Conservation (phyloP, 1,140 invertebrate species). For the Pteromalus puparum region DNA sequence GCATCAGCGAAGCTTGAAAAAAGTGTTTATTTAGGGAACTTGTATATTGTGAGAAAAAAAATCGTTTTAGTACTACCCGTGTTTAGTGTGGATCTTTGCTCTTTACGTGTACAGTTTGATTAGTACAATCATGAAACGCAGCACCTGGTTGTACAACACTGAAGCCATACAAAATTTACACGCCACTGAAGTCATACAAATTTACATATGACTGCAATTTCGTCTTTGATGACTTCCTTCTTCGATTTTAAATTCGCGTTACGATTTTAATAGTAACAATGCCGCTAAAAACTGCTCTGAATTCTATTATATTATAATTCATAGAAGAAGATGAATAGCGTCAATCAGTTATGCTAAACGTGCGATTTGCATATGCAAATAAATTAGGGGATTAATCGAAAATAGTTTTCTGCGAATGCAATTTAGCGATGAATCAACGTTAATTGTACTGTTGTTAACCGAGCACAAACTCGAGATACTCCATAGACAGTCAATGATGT, state of each 20-base stretch:
- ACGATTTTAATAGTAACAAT: not conserved
- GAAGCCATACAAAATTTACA: not conserved
- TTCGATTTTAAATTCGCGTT: not conserved
- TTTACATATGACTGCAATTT: not conserved
- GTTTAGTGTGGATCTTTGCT: not conserved
- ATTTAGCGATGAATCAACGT: slow-evolving; percentile 20
- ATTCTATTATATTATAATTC: not conserved
- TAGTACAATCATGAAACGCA: not conserved
- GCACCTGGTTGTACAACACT: not conserved
- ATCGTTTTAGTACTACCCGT: not conserved
- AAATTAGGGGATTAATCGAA: not conserved
- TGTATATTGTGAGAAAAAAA: not conserved
- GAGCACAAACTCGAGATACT: not conserved
- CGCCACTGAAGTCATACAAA: not conserved
- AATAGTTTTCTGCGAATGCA: not conserved
- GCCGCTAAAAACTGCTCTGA: not conserved
- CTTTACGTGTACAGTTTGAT: not conserved
- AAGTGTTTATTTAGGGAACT: not conserved
- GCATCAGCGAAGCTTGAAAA: not conserved
- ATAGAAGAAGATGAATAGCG: not conserved
- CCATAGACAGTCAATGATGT: slow-evolving; percentile 31
- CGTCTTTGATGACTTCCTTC: not conserved
- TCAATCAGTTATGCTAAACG: not conserved
- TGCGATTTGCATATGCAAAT: not conserved
- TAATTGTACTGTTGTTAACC: not conserved